A percentile compares a stretch with the other conserved stretches of the same genome.
Conservation (phyloP, 2,113 vertebrate genomes). For the Hemicordylus capensis region DNA sequence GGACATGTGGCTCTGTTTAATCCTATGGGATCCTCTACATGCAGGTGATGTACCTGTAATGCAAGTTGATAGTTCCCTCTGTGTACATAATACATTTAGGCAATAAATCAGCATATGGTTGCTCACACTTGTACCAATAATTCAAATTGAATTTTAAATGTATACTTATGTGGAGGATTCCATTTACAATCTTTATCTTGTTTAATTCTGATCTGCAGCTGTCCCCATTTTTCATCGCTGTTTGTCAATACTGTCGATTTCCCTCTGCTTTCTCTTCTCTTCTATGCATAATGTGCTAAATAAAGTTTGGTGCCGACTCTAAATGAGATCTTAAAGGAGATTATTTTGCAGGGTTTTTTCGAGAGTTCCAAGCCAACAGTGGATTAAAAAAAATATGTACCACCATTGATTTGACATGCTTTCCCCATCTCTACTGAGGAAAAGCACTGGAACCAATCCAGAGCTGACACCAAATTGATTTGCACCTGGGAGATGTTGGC, state of each 20-base stretch:
- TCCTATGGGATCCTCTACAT: neutral
- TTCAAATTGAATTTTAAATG: neutral
- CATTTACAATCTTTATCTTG: neutral
- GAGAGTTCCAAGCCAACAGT: slow-evolving; percentile 50
- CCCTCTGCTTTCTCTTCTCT: neutral
- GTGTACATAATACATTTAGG: neutral
- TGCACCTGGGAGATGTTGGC: slow-evolving; percentile 71
- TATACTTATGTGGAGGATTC: too few relatives aligned
- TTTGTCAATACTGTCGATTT: slow-evolving; percentile 18
- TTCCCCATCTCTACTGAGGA: slow-evolving; percentile 65
- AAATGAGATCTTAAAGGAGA: slow-evolving; percentile 34
- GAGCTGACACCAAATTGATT: slow-evolving; percentile 71
- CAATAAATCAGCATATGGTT: neutral
- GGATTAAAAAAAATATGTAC: slow-evolving; percentile 65
- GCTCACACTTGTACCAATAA: too few relatives aligned
- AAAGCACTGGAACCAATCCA: slow-evolving; percentile 71
- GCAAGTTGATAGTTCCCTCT: neutral
- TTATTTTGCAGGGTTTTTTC: slow-evolving; percentile 53
- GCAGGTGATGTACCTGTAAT: neutral
- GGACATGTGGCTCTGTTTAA: neutral
- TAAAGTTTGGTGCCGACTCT: slow-evolving; percentile 27
- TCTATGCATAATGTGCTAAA: slow-evolving; percentile 12
- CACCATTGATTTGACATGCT: slow-evolving; percentile 63
- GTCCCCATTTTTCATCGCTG: slow-evolving; percentile 37
- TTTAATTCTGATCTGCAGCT: neutral